Percentiles rank a stretch among this genome's conserved stretches.
phyloP scores from a whole-genome alignment of 1,140 invertebrate genomes.

The Euwallacea fornicatus region DNA sequence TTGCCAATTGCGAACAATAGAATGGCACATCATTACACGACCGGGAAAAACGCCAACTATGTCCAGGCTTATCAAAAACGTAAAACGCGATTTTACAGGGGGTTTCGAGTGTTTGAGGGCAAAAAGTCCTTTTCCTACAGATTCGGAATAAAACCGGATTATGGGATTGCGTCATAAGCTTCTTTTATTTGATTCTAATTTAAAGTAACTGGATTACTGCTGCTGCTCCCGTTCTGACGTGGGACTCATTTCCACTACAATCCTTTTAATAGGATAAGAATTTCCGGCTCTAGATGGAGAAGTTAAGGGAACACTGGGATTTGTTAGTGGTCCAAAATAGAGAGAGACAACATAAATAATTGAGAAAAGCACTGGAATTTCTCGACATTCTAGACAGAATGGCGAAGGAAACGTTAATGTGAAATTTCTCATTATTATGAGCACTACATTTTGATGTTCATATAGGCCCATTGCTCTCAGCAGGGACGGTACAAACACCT shows the following conservation, averaged over 20 bases:
- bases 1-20: slow-evolving; percentile 19
- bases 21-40: not conserved
- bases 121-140: no score
- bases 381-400: no score
- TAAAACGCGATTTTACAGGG: no score
- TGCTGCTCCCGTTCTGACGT: slow-evolving; percentile 19
- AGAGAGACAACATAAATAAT: no score
- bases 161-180: slow-evolving; percentile 34
- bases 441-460: no score
- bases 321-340: no score
- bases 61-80: not conserved
- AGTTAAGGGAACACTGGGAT: no score
- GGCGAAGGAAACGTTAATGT: no score
- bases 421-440: no score
- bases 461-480: no score
- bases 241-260: slow-evolving; percentile 34
- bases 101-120: no score
- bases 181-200: slow-evolving; percentile 40
- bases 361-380: no score
- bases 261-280: slow-evolving; percentile 36
- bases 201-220: slow-evolving; percentile 38
- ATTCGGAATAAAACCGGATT: slow-evolving; percentile 24
- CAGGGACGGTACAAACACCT: not conserved
- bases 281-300: not conserved
- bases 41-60: not conserved